Evolutionary conservation across 2,888 invertebrate species (phyloP).

Genomic region (Eristalis arbustorum): DNA sequence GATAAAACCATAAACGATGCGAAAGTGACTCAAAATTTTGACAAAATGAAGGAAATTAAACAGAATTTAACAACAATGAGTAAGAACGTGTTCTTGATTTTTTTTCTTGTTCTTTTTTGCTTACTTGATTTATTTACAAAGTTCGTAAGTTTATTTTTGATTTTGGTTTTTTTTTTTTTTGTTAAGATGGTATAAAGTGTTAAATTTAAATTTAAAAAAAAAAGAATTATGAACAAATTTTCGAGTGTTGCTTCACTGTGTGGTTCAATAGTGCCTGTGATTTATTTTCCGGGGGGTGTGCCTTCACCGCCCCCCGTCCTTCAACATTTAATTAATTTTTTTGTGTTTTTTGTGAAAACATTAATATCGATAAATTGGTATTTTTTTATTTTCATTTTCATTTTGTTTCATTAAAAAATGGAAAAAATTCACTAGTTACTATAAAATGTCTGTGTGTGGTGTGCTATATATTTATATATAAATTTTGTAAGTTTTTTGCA

Average conservation of each 20-base stretch:
- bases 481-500: background rate
- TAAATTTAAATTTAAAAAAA: constrained; percentile 21
- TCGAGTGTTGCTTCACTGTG: constrained; percentile 49
- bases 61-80: constrained; percentile 8
- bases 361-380: constrained; percentile 22
- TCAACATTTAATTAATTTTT: constrained; percentile 16
- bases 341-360: constrained; percentile 32
- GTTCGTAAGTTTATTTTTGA: constrained; percentile 34
- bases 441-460: constrained; percentile 28
- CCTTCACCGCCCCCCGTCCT: background rate
- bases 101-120: constrained; percentile 11
- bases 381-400: constrained; percentile 9
- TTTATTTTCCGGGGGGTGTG: background rate
- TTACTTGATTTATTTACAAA: constrained; percentile 45
- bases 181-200: constrained; percentile 1
- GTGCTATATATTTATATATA: constrained; percentile 39
- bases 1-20: constrained; percentile 19
- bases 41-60: constrained; percentile 7
- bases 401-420: constrained; percentile 33
- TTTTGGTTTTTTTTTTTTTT: constrained; percentile 30
- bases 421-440: constrained; percentile 13
- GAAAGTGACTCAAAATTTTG: background rate
- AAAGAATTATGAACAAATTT: constrained; percentile 46
- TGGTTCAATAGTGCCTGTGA: constrained; percentile 33
- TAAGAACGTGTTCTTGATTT: background rate